Percentiles rank a stretch among this genome's conserved stretches.
Conservation (phyloP, 2,888 invertebrate species). For the Meghimatium bilineatum region DNA sequence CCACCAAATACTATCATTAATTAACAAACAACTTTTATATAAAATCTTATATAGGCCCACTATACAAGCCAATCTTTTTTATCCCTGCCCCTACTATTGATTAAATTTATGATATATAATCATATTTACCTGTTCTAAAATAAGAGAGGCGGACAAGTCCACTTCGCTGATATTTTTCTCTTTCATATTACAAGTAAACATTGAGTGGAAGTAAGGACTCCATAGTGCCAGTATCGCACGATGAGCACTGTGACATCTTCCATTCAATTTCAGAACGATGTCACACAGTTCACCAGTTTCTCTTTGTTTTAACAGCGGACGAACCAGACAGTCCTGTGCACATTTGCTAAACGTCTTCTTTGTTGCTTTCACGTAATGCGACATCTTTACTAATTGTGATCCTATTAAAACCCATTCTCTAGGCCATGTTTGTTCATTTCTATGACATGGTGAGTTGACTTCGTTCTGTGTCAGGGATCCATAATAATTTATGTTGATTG, state of each 20-base stretch:
- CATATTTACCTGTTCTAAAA: conserved; percentile 64
- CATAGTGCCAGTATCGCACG: conserved; percentile 71
- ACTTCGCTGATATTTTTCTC: conserved; percentile 67
- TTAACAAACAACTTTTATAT: too few species aligned
- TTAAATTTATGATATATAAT: neutral
- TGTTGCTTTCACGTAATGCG: conserved; percentile 70
- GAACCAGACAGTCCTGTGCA: conserved; percentile 68
- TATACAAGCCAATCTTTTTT: too few species aligned
- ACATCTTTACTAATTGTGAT: conserved; percentile 56
- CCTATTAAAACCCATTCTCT: neutral
- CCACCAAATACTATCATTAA: too few species aligned
- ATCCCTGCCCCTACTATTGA: too few species aligned
- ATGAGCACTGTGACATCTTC: conserved; percentile 66
- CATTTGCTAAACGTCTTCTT: conserved; percentile 69
- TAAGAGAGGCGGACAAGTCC: conserved; percentile 71
- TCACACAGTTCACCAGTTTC: conserved; percentile 75
- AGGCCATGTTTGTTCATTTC: conserved; percentile 10
- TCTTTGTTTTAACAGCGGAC: conserved; percentile 68
- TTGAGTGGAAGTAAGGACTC: conserved; percentile 75
- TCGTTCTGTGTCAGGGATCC: neutral
- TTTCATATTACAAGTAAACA: conserved; percentile 75
- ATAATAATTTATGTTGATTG: conserved; percentile 51
- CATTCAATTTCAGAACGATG: conserved; percentile 67
- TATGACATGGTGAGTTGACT: neutral
- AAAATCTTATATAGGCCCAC: too few species aligned